Conservation (phyloP, 2,113 vertebrate genomes). For the Bubo bubo region DNA sequence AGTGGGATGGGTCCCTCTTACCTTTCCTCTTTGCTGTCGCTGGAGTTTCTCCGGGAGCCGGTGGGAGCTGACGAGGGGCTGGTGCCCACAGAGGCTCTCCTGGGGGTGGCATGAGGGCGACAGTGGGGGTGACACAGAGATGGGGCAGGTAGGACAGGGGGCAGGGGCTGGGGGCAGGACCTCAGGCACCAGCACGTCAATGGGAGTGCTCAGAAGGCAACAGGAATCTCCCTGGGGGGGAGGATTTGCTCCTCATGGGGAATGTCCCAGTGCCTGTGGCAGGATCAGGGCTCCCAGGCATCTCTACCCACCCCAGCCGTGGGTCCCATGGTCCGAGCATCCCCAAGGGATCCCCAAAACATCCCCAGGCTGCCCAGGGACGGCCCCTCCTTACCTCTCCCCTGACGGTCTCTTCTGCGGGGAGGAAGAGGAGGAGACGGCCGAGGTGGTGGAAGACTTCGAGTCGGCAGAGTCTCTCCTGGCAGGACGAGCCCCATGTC, state of each 20-base stretch:
- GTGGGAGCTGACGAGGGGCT: constrained; percentile 59
- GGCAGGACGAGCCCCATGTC: background rate
- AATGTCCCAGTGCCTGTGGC: rapidly evolving
- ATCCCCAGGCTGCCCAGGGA: background rate
- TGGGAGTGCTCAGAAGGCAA: rapidly evolving
- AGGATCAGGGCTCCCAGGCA: background rate
- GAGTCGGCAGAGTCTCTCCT: constrained; percentile 85
- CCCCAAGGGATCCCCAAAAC: background rate
- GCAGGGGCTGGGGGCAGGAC: background rate
- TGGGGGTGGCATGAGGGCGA: constrained; percentile 5
- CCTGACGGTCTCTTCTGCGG: constrained; percentile 78
- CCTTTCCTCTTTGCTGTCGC: constrained; percentile 78
- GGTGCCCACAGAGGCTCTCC: constrained; percentile 75
- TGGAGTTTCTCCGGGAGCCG: constrained; percentile 72
- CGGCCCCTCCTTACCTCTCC: constrained; percentile 77
- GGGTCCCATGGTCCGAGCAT: background rate
- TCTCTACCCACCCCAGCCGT: rapidly evolving
- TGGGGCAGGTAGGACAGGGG: background rate
- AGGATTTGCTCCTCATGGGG: background rate
- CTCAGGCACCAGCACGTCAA: background rate
- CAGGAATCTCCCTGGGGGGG: background rate
- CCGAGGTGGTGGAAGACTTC: constrained; percentile 62
- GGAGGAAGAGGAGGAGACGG: constrained; percentile 47
- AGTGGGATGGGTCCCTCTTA: background rate
- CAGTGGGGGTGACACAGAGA: background rate